Evolutionary conservation across 2,888 invertebrate species (phyloP).

Genomic region (Capitulum mitella): DNA sequence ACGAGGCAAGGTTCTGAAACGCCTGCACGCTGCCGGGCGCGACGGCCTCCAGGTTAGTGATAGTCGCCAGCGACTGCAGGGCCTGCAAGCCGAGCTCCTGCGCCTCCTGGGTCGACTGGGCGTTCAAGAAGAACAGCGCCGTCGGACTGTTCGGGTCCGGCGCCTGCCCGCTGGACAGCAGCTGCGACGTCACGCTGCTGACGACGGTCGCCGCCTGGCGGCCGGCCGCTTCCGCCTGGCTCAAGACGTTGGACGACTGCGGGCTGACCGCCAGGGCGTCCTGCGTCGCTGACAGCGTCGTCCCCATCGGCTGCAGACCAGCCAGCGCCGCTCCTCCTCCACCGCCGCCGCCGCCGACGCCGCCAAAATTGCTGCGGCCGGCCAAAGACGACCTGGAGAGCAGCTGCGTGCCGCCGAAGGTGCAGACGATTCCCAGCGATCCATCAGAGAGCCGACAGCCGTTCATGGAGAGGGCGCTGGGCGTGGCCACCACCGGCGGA

Average conservation of each 20-base stretch:
- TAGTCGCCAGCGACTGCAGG: background rate
- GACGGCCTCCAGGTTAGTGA: background rate
- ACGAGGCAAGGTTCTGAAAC: too few relatives aligned
- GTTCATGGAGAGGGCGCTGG: background rate
- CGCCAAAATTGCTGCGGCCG: too few relatives aligned
- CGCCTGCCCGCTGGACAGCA: background rate
- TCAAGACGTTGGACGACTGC: background rate
- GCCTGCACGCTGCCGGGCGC: too few relatives aligned
- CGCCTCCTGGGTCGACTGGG: background rate
- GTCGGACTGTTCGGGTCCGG: background rate
- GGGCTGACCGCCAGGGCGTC: background rate
- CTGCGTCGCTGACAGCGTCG: background rate
- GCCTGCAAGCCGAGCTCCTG: background rate
- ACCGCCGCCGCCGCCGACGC: background rate
- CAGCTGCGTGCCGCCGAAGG: background rate
- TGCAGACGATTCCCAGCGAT: background rate
- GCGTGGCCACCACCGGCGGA: background rate
- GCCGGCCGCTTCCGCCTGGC: background rate
- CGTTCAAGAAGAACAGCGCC: background rate
- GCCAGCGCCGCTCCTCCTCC: background rate
- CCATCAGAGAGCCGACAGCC: background rate
- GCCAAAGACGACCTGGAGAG: too few relatives aligned
- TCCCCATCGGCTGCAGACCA: background rate
- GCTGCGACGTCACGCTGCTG: background rate
- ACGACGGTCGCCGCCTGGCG: too few relatives aligned